phyloP scores from a whole-genome alignment of 2,888 invertebrate species.

The Pandemis cinnamomeana region DNA sequence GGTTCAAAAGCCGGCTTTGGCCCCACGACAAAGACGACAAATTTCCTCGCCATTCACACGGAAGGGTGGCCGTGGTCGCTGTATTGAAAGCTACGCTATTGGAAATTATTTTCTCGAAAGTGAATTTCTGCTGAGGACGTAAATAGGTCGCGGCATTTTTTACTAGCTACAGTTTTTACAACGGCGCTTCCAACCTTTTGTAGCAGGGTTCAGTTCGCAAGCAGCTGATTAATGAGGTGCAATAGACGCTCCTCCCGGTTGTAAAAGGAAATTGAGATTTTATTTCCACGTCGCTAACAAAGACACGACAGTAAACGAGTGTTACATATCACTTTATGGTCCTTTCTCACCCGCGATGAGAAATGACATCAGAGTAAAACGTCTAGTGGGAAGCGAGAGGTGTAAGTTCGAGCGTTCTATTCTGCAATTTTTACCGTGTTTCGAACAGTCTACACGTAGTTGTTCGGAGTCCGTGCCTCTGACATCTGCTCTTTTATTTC shows the following conservation, averaged over 20 bases:
- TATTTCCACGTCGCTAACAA: conserved; percentile 36
- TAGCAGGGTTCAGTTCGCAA: conserved; percentile 31
- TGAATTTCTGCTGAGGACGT: conserved; percentile 68
- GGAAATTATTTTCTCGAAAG: conserved; percentile 70
- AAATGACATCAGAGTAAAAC: conserved; percentile 30
- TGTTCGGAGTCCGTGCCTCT: conserved; percentile 53
- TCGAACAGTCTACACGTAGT: conserved; percentile 44
- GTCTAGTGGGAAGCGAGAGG: conserved; percentile 12
- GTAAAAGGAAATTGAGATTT: conserved; percentile 39
- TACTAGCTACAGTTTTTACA: conserved; percentile 54
- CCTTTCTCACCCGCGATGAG: conserved; percentile 27
- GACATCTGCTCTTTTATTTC: conserved; percentile 63
- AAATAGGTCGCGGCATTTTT: conserved; percentile 75
- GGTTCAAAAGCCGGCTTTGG: conserved; percentile 54
- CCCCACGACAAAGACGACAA: conserved; percentile 64
- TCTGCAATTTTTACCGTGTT: conserved; percentile 42
- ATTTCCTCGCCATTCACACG: conserved; percentile 67
- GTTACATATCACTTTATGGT: conserved; percentile 40
- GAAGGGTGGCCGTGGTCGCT: conserved; percentile 56
- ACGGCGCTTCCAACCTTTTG: conserved; percentile 51
- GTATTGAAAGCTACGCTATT: conserved; percentile 59
- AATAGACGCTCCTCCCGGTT: conserved; percentile 29
- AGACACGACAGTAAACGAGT: conserved; percentile 37
- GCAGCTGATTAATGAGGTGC: conserved; percentile 39
- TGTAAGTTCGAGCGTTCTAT: conserved; percentile 31